Evolutionary conservation across 30 jellyfish, hydroid and myxozoan species (phyloP).

Genomic region (Chrysaora quinquecirrha): DNA sequence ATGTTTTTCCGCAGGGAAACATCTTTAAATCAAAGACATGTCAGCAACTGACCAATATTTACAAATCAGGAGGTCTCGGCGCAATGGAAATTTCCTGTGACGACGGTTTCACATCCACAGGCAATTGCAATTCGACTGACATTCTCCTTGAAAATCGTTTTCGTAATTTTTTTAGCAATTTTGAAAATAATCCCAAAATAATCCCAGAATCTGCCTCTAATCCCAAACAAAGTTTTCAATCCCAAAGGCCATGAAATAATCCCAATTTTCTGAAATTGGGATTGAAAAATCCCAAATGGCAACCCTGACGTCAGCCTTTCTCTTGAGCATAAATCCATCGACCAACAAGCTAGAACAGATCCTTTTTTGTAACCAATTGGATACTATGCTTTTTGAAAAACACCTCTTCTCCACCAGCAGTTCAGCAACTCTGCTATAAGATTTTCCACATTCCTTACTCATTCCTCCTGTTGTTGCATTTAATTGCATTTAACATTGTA

Average conservation of each 20-base stretch:
- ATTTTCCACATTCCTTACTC: no score
- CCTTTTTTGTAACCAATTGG: no score
- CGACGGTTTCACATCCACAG: constrained; percentile 23
- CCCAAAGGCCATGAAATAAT: constrained; percentile 8
- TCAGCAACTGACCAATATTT: background rate
- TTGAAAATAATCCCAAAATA: background rate
- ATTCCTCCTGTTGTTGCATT: no score
- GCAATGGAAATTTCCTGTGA: background rate
- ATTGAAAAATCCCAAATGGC: constrained; percentile 26
- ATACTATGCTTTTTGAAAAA: no score
- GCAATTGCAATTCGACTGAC: constrained; percentile 14
- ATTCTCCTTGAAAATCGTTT: constrained; percentile 13
- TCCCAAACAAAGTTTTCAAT: background rate
- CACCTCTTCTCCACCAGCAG: no score
- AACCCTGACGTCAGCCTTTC: constrained; percentile 16
- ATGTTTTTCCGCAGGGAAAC: constrained; percentile 2
- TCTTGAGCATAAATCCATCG: no score
- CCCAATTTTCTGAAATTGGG: constrained; percentile 26
- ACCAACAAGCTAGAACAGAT: no score
- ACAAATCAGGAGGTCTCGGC: background rate
- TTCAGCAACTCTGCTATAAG: no score
- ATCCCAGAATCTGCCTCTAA: constrained; percentile 1
- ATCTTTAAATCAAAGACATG: background rate
- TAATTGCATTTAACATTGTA: no score
- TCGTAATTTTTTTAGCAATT: background rate